Base-by-base conservation (phyloP, 2,113 vertebrate species). In the Pterocles orientalis region DNA sequence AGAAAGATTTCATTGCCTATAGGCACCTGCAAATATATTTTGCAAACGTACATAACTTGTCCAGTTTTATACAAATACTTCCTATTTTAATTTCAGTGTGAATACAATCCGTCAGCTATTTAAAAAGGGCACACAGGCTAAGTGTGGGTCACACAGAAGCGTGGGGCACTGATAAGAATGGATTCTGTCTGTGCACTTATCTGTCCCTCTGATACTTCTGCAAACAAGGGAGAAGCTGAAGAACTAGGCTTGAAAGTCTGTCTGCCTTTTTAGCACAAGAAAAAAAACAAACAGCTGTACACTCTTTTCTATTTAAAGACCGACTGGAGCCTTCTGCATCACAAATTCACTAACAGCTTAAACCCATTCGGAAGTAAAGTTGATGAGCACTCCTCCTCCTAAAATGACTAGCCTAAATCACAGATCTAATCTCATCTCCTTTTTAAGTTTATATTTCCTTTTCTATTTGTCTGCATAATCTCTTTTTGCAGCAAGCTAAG, bases 381-480 rank as follows among this genome's bases (percentile, higher is more conserved):
- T 92, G 86, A 92, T 91, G 92, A 94, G 53, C 69, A 78, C 43
- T 5, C 45, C 39, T 90, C 75, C 64, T 69, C 60, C 86, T 48
- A 29, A 92, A 92, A 91, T 78, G 88, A 90, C 82, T 73, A 65
- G 36, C 28, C 9, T 18, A 87, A 66, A 7, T 79, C 82, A 77
- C 41, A 90, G 34, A 82, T 84, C n/a, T 64, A 71, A 94, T 78
- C 53, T 41, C 28, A 47, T 77, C 62, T 65, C 62, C 68, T 58
- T 72, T 93, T 77, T 2, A 78, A 76, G 16, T 93, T 92, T 68
- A 80, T 89, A 92, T 92, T 96, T 94, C 88, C 75, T 94, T 92
- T 58, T 39, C 82, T 66, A 13, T 86, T 90, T 82, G 64, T 56
- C 71, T 56, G 34, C 87, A 72, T 45, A 48, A 87, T 58, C 43